Conservation (phyloP, 2,113 vertebrate species). For the Jaculus jaculus region DNA sequence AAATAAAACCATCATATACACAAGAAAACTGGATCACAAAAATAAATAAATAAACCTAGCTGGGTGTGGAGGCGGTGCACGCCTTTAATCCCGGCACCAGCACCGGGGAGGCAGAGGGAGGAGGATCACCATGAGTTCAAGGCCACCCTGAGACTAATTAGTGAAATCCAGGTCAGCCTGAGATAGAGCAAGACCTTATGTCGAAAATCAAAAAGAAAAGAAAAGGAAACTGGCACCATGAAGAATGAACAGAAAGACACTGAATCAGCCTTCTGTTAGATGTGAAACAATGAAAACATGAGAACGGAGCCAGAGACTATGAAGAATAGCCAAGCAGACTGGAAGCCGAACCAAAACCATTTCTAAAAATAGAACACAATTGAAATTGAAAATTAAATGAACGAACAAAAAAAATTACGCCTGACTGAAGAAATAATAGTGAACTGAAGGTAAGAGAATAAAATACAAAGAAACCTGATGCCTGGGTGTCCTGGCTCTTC, state of each 20-base stretch:
- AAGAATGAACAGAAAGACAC: neutral
- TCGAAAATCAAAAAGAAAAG: no score
- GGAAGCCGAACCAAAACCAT: neutral
- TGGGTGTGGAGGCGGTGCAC: no score
- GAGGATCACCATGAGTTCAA: no score
- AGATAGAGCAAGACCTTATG: no score
- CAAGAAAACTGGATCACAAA: no score
- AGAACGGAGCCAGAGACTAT: neutral
- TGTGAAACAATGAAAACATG: neutral
- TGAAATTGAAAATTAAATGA: neutral
- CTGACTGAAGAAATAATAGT: neutral
- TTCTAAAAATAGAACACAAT: neutral
- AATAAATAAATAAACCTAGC: no score
- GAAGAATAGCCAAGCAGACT: neutral
- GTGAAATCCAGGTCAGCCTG: no score
- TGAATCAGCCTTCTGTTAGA: neutral
- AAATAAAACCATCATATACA: neutral
- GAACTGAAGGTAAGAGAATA: neutral
- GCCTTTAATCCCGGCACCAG: no score
- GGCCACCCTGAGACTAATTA: no score
- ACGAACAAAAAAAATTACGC: neutral
- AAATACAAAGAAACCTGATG: neutral
- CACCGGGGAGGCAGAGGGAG: no score
- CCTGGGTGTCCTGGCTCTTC: neutral
- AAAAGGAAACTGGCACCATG: conserved; percentile 16